Conservation (phyloP, 1,140 invertebrate genomes). For the Drosophila hydei region DNA sequence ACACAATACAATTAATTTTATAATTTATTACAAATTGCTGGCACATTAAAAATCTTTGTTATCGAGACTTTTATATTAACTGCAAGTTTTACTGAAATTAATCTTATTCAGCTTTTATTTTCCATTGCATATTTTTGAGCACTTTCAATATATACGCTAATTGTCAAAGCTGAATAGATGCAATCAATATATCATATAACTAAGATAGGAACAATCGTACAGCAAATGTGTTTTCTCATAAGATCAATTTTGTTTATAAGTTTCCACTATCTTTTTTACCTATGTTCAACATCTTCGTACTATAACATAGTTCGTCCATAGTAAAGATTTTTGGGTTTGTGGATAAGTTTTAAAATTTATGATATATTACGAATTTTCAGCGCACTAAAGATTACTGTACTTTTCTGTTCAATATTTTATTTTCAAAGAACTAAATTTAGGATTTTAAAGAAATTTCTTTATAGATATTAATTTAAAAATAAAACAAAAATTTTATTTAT, state of each 20-base stretch:
- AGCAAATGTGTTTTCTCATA: too few relatives aligned
- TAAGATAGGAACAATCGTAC: too few relatives aligned
- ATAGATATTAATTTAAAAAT: too few relatives aligned
- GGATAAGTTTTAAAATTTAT: too few relatives aligned
- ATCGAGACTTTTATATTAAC: background rate
- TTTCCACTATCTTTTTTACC: background rate
- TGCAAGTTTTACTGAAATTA: background rate
- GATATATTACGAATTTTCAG: background rate
- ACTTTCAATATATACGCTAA: background rate
- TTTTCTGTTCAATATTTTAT: background rate
- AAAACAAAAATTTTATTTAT: too few relatives aligned
- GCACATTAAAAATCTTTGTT: conserved; percentile 13
- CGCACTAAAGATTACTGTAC: background rate
- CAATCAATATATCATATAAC: too few relatives aligned
- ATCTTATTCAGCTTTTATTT: background rate
- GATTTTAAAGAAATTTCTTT: too few relatives aligned
- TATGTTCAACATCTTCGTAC: background rate
- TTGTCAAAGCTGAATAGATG: too few relatives aligned
- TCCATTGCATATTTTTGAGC: conserved; percentile 10
- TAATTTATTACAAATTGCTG: conserved; percentile 20
- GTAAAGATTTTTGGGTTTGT: background rate
- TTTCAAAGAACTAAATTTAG: too few relatives aligned
- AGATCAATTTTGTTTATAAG: background rate
- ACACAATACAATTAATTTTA: conserved; percentile 18
- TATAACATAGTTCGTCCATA: conserved; percentile 2